phyloP scores from a whole-genome alignment of 2,797 vertebrate species.

The Gallirallus australis region DNA sequence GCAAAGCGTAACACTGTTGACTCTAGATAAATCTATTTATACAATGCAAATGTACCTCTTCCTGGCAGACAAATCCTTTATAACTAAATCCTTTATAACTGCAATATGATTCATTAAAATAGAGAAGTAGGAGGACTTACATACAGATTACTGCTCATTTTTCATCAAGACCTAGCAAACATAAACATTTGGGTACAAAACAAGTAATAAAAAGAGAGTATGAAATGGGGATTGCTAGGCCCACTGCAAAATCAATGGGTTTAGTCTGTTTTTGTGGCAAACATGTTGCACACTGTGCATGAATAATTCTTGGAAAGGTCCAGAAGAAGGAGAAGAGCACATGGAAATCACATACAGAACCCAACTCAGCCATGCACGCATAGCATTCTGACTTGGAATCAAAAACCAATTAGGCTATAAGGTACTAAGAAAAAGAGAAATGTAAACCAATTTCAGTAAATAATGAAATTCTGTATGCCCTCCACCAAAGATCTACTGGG shows the following conservation, averaged over 20 bases:
- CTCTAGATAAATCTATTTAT: conserved; percentile 37
- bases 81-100: not conserved
- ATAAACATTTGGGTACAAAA: not conserved
- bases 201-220: not conserved
- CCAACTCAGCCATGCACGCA: not conserved
- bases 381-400: not conserved
- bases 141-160: not conserved
- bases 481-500: not conserved
- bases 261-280: not conserved
- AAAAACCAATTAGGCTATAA: not conserved
- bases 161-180: not conserved
- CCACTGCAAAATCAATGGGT: not conserved
- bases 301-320: not conserved
- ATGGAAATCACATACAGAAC: not conserved
- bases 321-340: not conserved
- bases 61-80: conserved; percentile 1
- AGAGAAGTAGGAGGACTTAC: not conserved
- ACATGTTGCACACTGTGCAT: not conserved
- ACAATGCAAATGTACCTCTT: conserved; percentile 4
- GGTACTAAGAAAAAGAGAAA: not conserved
- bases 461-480: not conserved
- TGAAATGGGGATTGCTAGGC: not conserved
- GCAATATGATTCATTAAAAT: not conserved
- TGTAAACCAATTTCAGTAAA: not conserved
- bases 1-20: conserved; percentile 5